These are phyloP conservation scores for Felis catus DNA, from an alignment of 2,113 vertebrate genomes.

Conservation along the genomic window DNA sequence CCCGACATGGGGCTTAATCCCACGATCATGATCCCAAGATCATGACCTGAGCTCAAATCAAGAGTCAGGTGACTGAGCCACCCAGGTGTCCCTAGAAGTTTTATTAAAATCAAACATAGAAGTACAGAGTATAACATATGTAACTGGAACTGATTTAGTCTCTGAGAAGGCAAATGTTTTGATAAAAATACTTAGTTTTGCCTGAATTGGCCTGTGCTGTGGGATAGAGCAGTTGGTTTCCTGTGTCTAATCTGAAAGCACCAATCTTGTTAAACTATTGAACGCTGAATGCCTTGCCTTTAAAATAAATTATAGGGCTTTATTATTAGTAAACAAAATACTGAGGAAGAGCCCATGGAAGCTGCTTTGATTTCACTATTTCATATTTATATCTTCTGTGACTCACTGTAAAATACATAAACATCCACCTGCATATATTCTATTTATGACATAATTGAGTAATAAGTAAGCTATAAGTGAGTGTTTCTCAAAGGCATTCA, in stretches of 20 bases:
- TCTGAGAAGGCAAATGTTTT: not conserved
- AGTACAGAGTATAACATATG: not conserved
- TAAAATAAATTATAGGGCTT: not conserved
- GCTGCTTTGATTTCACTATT: not conserved
- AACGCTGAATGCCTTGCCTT: not conserved
- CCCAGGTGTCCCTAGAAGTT: not conserved
- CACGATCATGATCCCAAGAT: no score
- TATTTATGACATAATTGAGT: not conserved
- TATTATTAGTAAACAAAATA: not conserved
- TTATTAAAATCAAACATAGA: not conserved
- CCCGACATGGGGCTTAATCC: no score
- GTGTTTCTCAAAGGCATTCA: not conserved
- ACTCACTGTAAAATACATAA: not conserved
- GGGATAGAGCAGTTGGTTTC: not conserved
- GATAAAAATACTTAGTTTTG: not conserved
- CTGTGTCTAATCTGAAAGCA: not conserved
- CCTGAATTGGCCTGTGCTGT: not conserved
- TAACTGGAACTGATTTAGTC: not conserved
- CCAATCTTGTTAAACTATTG: not conserved
- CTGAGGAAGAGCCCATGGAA: not conserved
- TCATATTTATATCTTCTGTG: not conserved
- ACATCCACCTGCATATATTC: not conserved
- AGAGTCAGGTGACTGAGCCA: no score
- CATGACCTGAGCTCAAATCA: no score
- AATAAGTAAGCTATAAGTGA: not conserved